phyloP scores from a whole-genome alignment of 2,113 vertebrate genomes.

The Tichodroma muraria region DNA sequence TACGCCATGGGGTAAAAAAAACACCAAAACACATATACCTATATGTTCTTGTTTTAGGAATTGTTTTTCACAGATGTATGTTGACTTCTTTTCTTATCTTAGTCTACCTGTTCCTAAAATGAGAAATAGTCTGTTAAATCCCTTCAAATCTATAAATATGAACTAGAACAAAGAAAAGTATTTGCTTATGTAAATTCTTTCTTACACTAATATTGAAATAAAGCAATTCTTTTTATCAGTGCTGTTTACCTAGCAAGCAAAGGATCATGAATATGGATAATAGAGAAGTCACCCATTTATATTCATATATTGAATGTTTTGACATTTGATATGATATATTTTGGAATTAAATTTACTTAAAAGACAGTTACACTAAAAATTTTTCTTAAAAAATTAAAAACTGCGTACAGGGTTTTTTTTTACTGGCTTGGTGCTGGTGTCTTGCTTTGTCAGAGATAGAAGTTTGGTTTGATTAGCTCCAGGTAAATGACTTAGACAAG shows the following conservation, averaged over 20 bases:
- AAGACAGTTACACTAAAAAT: background rate
- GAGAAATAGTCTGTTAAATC: background rate
- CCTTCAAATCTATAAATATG: background rate
- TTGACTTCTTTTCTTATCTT: background rate
- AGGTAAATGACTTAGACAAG: background rate
- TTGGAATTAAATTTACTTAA: background rate
- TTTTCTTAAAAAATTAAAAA: background rate
- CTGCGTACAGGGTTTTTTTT: fast-evolving
- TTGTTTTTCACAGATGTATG: background rate
- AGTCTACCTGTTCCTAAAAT: background rate
- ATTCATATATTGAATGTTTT: background rate
- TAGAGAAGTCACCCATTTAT: background rate
- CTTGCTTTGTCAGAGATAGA: background rate
- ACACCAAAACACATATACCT: background rate
- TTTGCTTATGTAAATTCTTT: background rate
- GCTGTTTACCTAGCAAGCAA: background rate
- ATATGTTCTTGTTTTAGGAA: background rate
- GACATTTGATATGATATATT: background rate
- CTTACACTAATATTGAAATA: background rate
- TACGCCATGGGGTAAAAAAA: constrained; percentile 53
- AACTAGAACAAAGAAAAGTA: background rate
- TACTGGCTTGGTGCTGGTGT: background rate
- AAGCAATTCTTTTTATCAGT: background rate
- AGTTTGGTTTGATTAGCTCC: background rate
- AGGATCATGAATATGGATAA: background rate